phyloP scores from a whole-genome alignment of 2,888 invertebrate genomes.

The Megalurothrips usitatus region DNA sequence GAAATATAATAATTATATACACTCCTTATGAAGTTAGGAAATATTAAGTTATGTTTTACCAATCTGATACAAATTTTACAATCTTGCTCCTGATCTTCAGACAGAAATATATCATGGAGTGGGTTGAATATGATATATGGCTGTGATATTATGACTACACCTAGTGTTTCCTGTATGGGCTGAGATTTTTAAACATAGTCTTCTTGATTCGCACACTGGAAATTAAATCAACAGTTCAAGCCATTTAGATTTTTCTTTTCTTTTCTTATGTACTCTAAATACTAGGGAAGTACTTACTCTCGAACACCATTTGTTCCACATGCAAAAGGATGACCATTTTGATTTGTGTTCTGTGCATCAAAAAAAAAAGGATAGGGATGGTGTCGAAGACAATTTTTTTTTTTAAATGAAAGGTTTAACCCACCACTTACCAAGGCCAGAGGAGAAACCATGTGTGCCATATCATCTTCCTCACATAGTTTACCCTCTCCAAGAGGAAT shows the following conservation, averaged over 20 bases:
- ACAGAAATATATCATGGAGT: background rate
- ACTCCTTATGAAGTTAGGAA: background rate
- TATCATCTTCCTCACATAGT: background rate
- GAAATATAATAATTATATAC: background rate
- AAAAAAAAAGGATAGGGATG: too few relatives aligned
- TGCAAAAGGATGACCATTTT: background rate
- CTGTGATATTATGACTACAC: too few relatives aligned
- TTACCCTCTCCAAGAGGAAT: background rate
- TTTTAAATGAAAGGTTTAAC: too few relatives aligned
- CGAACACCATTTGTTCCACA: background rate
- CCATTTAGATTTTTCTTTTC: background rate
- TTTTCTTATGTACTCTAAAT: background rate
- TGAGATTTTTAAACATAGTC: constrained; percentile 7
- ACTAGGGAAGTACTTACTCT: background rate
- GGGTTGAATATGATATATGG: too few relatives aligned
- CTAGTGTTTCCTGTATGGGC: background rate
- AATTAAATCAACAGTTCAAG: background rate
- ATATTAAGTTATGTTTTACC: background rate
- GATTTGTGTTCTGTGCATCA: background rate
- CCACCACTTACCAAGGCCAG: too few relatives aligned
- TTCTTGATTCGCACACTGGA: constrained; percentile 5
- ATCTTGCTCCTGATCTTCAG: background rate
- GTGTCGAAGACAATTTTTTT: too few relatives aligned
- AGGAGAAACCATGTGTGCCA: too few relatives aligned
- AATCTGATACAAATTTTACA: background rate